Conservation (phyloP, 2,113 vertebrate genomes). For the Baryphthengus martii region DNA sequence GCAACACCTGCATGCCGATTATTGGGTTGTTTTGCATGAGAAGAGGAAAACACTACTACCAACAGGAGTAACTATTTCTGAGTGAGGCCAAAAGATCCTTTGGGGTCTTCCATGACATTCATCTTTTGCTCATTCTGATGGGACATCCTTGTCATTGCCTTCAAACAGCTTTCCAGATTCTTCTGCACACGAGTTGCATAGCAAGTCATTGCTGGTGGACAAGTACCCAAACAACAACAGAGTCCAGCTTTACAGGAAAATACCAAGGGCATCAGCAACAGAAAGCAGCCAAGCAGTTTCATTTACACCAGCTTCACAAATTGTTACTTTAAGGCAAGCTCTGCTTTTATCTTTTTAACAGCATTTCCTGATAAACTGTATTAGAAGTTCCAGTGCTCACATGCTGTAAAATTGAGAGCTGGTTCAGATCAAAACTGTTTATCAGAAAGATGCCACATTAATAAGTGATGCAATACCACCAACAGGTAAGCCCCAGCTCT, state of each 20-base stretch:
- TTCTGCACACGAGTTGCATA: not conserved
- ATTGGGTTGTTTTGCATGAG: not conserved
- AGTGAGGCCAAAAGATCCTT: not conserved
- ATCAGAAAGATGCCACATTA: not conserved
- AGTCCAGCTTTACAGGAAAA: not conserved
- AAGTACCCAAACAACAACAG: not conserved
- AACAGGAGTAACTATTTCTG: rapidly evolving
- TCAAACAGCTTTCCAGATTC: not conserved
- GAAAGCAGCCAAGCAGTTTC: not conserved
- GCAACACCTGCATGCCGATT: not conserved
- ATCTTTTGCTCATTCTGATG: not conserved
- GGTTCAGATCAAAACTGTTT: not conserved
- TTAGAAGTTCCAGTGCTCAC: not conserved
- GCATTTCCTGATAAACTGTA: not conserved
- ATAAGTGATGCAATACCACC: not conserved
- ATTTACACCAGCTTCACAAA: not conserved
- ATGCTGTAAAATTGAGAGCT: not conserved
- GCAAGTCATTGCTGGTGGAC: not conserved
- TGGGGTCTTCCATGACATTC: not conserved
- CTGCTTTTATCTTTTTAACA: not conserved
- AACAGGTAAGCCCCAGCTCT: not conserved
- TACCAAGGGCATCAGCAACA: not conserved
- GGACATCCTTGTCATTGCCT: not conserved
- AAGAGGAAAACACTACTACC: not conserved
- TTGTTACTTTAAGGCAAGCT: not conserved